phyloP scores from a whole-genome alignment of 2,113 vertebrate genomes.

The Pteronura brasiliensis region DNA sequence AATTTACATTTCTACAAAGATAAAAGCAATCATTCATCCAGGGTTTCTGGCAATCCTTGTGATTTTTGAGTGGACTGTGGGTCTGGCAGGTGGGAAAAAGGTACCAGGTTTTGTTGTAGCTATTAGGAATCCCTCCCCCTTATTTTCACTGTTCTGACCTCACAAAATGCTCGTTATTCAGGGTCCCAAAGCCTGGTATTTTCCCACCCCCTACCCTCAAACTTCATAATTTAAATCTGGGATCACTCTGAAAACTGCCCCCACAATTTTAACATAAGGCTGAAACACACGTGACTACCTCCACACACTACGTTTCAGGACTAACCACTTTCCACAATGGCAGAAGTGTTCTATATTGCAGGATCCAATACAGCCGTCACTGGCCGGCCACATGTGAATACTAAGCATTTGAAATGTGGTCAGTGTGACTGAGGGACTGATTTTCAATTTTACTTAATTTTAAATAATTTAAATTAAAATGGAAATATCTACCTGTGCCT shows the following conservation, averaged over 20 bases:
- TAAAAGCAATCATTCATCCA: neutral
- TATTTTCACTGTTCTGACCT: neutral
- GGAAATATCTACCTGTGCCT: neutral
- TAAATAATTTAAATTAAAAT: neutral
- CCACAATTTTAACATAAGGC: neutral
- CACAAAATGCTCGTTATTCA: neutral
- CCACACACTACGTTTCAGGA: neutral
- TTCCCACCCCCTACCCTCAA: neutral
- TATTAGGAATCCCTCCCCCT: neutral
- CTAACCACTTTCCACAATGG: neutral
- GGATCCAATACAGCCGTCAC: neutral
- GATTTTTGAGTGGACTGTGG: neutral
- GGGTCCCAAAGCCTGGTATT: neutral
- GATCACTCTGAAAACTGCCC: neutral
- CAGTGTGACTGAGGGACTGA: neutral
- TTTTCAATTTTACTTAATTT: neutral
- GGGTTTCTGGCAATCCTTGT: neutral
- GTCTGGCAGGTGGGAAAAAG: neutral
- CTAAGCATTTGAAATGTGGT: neutral
- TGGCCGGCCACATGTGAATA: neutral
- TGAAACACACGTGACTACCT: neutral
- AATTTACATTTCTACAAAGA: neutral
- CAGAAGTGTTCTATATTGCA: neutral
- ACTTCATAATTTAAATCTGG: neutral
- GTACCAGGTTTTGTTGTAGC: conserved; percentile 5